A percentile compares a stretch with the other conserved stretches of the same genome.
These are phyloP conservation scores for Bicyclus anynana DNA, from an alignment of 1,140 invertebrate species.

Conservation along the genomic window DNA sequence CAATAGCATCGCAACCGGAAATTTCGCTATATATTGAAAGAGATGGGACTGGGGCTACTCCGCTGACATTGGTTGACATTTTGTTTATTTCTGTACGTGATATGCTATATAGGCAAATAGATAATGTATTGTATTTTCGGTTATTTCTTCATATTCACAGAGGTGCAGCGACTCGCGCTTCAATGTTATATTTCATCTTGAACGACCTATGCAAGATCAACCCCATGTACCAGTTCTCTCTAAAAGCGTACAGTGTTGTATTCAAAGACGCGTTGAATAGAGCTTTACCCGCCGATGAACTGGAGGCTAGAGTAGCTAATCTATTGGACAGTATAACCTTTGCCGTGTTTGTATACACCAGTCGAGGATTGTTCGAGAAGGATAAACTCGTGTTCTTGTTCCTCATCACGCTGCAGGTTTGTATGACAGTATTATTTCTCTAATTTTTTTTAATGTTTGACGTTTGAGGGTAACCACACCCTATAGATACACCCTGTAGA, in stretches of 20 bases:
- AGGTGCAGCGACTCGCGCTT: constrained; percentile 89
- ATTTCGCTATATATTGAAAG: no score
- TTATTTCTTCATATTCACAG: constrained; percentile 52
- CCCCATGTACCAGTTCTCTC: constrained; percentile 96
- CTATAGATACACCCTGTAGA: no score
- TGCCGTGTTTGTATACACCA: constrained; percentile 92
- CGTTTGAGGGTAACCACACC: no score
- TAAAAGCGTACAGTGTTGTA: constrained; percentile 96
- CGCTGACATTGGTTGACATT: no score
- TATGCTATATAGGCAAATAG: background rate
- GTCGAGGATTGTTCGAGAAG: constrained; percentile 93
- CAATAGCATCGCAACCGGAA: no score
- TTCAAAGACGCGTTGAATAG: constrained; percentile 92
- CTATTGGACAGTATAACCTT: constrained; percentile 94
- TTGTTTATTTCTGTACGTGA: no score
- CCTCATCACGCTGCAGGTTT: constrained; percentile 89
- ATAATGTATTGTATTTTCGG: constrained; percentile 12
- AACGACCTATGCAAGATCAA: constrained; percentile 96
- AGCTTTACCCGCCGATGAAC: constrained; percentile 82
- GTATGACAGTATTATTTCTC: constrained; percentile 19
- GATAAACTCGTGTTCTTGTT: constrained; percentile 95
- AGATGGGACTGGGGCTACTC: no score
- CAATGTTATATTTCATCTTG: constrained; percentile 95
- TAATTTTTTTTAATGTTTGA: no score
- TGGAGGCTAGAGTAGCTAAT: constrained; percentile 85